These are phyloP conservation scores for Onychostruthus taczanowskii DNA, from an alignment of 2,113 vertebrate genomes.

Conservation along the genomic window DNA sequence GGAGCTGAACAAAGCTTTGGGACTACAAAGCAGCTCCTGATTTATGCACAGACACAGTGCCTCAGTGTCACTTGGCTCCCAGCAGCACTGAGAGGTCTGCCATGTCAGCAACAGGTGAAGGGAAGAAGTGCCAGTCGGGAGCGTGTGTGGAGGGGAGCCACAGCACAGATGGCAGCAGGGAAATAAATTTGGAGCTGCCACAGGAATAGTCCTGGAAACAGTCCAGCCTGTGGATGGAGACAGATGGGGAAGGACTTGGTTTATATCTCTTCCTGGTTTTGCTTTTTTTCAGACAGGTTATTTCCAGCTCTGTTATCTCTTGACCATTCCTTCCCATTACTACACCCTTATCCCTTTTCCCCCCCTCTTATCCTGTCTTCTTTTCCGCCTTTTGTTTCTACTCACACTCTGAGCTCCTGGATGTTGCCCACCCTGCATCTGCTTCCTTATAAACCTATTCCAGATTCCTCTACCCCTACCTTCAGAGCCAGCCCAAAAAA, in stretches of 20 bases:
- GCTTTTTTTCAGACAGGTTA: neutral
- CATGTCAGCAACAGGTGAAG: conserved; percentile 67
- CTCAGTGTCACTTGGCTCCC: neutral
- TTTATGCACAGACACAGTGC: neutral
- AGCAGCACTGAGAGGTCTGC: conserved; percentile 38
- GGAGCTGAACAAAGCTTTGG: neutral
- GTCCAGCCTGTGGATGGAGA: neutral
- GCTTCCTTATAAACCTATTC: neutral
- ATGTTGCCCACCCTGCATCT: neutral
- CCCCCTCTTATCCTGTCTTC: neutral
- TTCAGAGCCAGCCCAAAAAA: neutral
- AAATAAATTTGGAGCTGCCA: conserved; percentile 53
- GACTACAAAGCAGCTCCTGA: neutral
- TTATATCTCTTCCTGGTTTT: neutral
- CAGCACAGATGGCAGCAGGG: conserved; percentile 67
- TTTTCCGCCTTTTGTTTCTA: neutral
- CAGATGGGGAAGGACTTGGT: neutral
- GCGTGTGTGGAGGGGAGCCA: conserved; percentile 28
- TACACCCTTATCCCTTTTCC: neutral
- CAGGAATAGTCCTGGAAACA: conserved; percentile 59
- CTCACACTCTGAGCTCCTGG: neutral
- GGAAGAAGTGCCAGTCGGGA: conserved; percentile 31
- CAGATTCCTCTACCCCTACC: neutral
- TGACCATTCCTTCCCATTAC: neutral
- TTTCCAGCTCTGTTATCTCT: neutral